Percentiles rank a stretch among this genome's conserved stretches.
These are phyloP conservation scores for Ptychodera flava DNA, from an alignment of 35 echinoderm and acorn worm genomes.

Conservation along the genomic window DNA sequence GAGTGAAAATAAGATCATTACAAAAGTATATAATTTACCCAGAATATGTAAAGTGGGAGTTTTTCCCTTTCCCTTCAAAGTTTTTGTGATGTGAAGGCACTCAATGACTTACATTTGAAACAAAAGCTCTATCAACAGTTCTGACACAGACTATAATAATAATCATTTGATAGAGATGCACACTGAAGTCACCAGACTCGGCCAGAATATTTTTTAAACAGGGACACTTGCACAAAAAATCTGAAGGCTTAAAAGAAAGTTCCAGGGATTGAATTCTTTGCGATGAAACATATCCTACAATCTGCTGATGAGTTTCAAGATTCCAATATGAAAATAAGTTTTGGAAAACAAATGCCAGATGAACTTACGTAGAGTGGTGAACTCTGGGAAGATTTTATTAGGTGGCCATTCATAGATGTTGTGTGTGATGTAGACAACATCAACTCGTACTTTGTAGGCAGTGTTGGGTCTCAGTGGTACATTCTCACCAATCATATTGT, in stretches of 20 bases:
- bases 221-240: too few species aligned
- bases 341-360: background rate
- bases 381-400: constrained; percentile 4
- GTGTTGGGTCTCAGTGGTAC: constrained; percentile 26
- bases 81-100: too few species aligned
- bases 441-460: constrained; percentile 32
- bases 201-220: too few species aligned
- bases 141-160: too few species aligned
- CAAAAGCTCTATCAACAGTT: too few species aligned
- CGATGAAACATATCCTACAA: background rate
- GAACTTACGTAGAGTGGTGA: constrained; percentile 35
- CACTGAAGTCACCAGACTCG: too few species aligned
- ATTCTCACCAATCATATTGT: constrained; percentile 11
- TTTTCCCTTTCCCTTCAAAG: too few species aligned
- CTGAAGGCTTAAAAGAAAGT: background rate
- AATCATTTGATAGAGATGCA: too few species aligned
- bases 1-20: too few species aligned
- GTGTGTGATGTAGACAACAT: constrained; percentile 27
- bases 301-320: background rate
- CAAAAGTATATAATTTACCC: too few species aligned
- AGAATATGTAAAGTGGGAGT: too few species aligned
- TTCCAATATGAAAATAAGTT: background rate
- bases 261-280: background rate
- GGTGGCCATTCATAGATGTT: background rate
- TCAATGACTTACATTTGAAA: too few species aligned